Evolutionary conservation across 53 echinoderm and acorn worm genomes (phyloP).

Genomic region (Echinarachnius parma): DNA sequence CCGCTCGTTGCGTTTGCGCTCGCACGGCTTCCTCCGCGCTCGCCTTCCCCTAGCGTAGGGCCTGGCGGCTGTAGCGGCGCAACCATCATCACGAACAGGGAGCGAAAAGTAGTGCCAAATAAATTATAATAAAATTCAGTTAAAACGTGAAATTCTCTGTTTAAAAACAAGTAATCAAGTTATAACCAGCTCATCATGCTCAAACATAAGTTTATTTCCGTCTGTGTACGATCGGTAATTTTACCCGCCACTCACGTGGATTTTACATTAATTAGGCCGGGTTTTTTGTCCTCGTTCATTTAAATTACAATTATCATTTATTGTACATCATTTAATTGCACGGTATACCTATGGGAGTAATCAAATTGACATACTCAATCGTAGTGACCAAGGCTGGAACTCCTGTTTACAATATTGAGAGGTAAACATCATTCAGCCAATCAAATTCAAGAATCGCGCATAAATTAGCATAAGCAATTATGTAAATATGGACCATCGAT

Average conservation of each 20-base stretch:
- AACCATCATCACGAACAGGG: slow-evolving; percentile 30
- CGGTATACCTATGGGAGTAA: no score
- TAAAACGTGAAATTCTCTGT: no score
- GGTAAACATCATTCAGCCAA: slow-evolving; percentile 35
- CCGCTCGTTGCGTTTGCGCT: no score
- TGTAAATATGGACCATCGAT: slow-evolving; percentile 15
- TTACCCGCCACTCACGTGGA: slow-evolving; percentile 44
- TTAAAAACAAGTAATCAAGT: no score
- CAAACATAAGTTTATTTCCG: not conserved
- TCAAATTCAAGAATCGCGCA: slow-evolving; percentile 10
- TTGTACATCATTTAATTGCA: no score
- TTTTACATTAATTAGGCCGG: slow-evolving; percentile 35
- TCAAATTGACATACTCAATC: not conserved
- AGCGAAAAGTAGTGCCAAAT: slow-evolving; percentile 30
- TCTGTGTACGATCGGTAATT: slow-evolving; percentile 17
- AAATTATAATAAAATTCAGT: slow-evolving; percentile 12
- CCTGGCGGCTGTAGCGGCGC: slow-evolving; percentile 6
- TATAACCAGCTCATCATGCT: not conserved
- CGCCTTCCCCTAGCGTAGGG: slow-evolving; percentile 31
- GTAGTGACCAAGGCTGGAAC: slow-evolving; percentile 22
- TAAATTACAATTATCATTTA: not conserved
- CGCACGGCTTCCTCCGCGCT: slow-evolving; percentile 76
- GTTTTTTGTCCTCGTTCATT: slow-evolving; percentile 33
- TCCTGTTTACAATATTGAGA: slow-evolving; percentile 27
- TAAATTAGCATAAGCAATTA: slow-evolving; percentile 38